phyloP scores from a whole-genome alignment of 2,888 invertebrate genomes.

The Hyalella azteca region DNA sequence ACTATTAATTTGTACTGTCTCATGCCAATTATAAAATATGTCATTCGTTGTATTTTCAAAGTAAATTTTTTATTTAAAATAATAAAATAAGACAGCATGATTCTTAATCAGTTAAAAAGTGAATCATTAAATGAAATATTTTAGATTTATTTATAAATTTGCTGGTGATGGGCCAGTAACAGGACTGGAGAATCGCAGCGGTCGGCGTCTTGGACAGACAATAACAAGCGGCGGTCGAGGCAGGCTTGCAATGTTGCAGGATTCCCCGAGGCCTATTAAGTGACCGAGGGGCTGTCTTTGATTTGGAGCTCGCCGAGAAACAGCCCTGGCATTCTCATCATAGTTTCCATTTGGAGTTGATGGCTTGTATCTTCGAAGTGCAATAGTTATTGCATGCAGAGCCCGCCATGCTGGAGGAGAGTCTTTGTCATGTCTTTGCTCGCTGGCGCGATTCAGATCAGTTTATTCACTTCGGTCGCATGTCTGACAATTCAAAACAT shows the following conservation, averaged over 20 bases:
- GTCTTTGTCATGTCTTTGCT: slow-evolving; percentile 29
- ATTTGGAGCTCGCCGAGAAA: slow-evolving; percentile 8
- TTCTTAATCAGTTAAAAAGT: no score
- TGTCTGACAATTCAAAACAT: not conserved
- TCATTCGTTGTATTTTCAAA: no score
- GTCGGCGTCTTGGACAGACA: not conserved
- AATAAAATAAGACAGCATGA: no score
- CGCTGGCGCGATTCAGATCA: slow-evolving; percentile 15
- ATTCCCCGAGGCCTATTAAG: slow-evolving; percentile 19
- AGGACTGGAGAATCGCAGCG: no score
- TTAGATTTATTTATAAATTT: no score
- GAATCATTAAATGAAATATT: no score
- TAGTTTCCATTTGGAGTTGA: slow-evolving; percentile 37
- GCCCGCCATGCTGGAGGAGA: not conserved
- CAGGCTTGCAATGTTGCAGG: slow-evolving; percentile 1
- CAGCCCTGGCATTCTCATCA: slow-evolving; percentile 35
- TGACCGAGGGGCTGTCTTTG: slow-evolving; percentile 22
- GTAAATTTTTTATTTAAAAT: no score
- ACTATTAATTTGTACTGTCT: no score
- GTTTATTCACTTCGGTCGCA: slow-evolving; percentile 15
- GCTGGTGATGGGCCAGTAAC: no score
- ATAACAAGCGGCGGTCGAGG: not conserved
- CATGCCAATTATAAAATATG: no score
- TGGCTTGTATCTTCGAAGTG: slow-evolving; percentile 32
- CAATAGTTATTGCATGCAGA: slow-evolving; percentile 23